Evolutionary conservation across 92 coral and sea anemone genomes (phyloP).

Genomic region (Ricordea florida): DNA sequence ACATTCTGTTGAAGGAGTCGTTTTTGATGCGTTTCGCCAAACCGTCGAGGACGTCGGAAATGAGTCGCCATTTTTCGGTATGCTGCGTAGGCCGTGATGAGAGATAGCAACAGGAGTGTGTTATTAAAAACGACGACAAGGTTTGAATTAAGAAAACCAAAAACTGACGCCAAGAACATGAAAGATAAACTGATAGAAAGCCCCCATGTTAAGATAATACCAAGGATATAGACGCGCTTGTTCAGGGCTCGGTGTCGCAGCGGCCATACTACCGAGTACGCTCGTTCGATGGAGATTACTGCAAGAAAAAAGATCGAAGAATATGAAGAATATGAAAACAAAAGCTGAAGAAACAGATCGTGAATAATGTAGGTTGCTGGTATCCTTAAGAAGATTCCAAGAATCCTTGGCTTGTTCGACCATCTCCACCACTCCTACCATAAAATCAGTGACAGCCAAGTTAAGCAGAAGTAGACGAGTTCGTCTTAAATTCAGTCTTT

Average conservation of each 20-base stretch:
- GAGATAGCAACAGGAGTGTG: no score
- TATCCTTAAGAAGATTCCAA: neutral
- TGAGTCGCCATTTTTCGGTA: no score
- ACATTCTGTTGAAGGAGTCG: neutral
- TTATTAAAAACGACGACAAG: no score
- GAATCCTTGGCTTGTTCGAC: neutral
- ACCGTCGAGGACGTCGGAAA: no score
- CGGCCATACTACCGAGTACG: slow-evolving; percentile 5
- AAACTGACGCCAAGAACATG: no score
- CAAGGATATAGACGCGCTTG: neutral
- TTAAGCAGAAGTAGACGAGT: neutral
- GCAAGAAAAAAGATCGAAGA: neutral
- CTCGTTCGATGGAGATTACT: neutral
- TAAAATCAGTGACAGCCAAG: slow-evolving; percentile 4
- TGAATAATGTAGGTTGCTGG: neutral
- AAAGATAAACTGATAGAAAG: neutral
- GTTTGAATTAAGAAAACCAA: no score
- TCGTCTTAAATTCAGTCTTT: neutral
- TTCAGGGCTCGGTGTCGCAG: neutral
- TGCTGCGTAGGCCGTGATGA: no score
- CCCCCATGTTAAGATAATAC: neutral
- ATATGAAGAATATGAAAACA: neutral
- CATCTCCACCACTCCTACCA: neutral
- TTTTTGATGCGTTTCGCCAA: no score
- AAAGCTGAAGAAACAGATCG: neutral